Conservation (phyloP, 2,888 invertebrate species). For the Axea sp. region DNA sequence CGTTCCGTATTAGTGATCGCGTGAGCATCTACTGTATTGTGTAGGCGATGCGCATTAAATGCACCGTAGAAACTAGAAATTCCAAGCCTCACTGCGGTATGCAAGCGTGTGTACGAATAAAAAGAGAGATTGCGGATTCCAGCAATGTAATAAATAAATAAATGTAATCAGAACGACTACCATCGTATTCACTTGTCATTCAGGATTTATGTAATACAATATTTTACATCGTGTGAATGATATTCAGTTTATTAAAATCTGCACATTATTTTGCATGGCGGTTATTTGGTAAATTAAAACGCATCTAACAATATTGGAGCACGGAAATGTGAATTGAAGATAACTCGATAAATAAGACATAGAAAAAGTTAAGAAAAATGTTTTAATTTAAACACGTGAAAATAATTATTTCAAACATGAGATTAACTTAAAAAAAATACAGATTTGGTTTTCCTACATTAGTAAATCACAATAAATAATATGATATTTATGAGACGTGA, state of each 20-base stretch:
- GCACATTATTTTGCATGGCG: too few species aligned
- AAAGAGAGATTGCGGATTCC: slow-evolving; percentile 53
- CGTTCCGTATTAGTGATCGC: slow-evolving; percentile 56
- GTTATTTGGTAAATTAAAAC: too few species aligned
- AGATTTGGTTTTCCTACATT: too few species aligned
- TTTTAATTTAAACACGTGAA: too few species aligned
- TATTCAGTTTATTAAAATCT: slow-evolving; percentile 30
- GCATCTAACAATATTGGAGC: too few species aligned
- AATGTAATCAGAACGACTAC: slow-evolving; percentile 54
- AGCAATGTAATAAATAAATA: slow-evolving; percentile 58
- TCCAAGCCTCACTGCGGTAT: slow-evolving; percentile 29
- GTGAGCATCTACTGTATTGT: slow-evolving; percentile 43
- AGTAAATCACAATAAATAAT: too few species aligned
- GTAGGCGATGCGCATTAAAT: slow-evolving; percentile 54
- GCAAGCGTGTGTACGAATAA: slow-evolving; percentile 14
- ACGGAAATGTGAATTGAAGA: too few species aligned
- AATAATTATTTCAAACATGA: too few species aligned
- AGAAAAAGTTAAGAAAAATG: too few species aligned
- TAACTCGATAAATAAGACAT: too few species aligned
- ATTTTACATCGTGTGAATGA: slow-evolving; percentile 15
- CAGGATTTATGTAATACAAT: slow-evolving; percentile 48
- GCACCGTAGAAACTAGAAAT: slow-evolving; percentile 52
- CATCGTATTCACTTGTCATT: slow-evolving; percentile 54
- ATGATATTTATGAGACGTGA: slow-evolving; percentile 3
- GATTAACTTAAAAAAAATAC: too few species aligned